phyloP scores from a whole-genome alignment of 2,797 vertebrate species.

The Furcifer pardalis region DNA sequence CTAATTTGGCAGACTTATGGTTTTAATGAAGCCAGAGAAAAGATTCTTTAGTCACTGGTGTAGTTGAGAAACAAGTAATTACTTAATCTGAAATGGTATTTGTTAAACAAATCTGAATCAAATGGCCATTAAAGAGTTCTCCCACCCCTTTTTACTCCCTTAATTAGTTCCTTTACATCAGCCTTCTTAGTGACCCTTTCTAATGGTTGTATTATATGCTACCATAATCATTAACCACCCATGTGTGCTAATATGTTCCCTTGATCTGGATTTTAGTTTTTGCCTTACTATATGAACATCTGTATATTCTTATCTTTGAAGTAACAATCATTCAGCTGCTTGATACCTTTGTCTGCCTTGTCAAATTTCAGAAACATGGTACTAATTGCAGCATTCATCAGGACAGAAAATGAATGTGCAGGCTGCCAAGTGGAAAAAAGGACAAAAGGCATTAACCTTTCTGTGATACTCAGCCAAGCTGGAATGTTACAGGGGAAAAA shows the following conservation, averaged over 20 bases:
- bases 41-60: conserved; percentile 51
- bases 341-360: conserved; percentile 30
- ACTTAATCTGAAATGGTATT: conserved; percentile 60
- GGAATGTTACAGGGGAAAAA: neutral
- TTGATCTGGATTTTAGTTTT: conserved; percentile 30
- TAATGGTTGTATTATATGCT: conserved; percentile 37
- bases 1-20: conserved; percentile 51
- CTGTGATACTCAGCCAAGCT: neutral
- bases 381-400: conserved; percentile 39
- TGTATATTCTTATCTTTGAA: conserved; percentile 22
- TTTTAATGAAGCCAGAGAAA: conserved; percentile 61
- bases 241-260: conserved; percentile 3
- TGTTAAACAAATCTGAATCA: conserved; percentile 53
- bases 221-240: conserved; percentile 36
- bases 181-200: conserved; percentile 29
- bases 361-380: conserved; percentile 35
- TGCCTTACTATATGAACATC: neutral
- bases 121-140: conserved; percentile 42
- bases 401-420: conserved; percentile 12
- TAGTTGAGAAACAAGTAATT: conserved; percentile 61
- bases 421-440: neutral
- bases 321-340: conserved; percentile 25
- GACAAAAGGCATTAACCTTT: neutral
- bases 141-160: conserved; percentile 44
- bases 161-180: conserved; percentile 49